Evolutionary conservation across 2,888 invertebrate genomes (phyloP).

Genomic region (Drosophila anceps): DNA sequence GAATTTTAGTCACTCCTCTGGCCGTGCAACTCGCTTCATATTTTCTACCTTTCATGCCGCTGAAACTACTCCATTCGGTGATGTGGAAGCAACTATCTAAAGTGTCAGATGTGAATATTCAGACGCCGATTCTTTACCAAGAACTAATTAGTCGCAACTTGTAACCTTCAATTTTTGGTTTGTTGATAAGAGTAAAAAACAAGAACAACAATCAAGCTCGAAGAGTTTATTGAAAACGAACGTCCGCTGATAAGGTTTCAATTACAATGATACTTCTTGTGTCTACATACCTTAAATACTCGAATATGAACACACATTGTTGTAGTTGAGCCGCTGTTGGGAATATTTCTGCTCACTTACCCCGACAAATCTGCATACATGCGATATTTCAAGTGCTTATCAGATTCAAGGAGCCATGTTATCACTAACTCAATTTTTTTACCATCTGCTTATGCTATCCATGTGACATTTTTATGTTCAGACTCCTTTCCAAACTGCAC

Average conservation of each 20-base stretch:
- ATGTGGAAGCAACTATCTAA: slow-evolving; percentile 15
- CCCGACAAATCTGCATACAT: slow-evolving; percentile 18
- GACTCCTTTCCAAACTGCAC: slow-evolving; percentile 32
- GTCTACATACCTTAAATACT: neutral
- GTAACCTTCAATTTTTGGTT: neutral
- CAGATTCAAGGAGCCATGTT: slow-evolving; percentile 35
- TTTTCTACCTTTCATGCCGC: slow-evolving; percentile 28
- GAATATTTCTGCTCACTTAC: neutral
- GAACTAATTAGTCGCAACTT: slow-evolving; percentile 28
- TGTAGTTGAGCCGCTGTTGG: neutral
- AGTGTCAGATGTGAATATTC: neutral
- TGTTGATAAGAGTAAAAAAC: slow-evolving; percentile 29
- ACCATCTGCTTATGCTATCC: slow-evolving; percentile 21
- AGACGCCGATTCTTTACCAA: neutral
- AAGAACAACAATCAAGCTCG: slow-evolving; percentile 9
- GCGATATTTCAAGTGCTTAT: slow-evolving; percentile 36
- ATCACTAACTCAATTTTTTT: slow-evolving; percentile 40
- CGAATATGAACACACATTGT: neutral
- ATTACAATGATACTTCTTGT: neutral
- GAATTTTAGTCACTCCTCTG: slow-evolving; percentile 25
- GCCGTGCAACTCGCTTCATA: neutral
- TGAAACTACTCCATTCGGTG: slow-evolving; percentile 14
- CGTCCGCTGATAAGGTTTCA: slow-evolving; percentile 26
- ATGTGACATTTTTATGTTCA: slow-evolving; percentile 21
- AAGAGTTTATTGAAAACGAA: neutral